Evolutionary conservation across 2,888 invertebrate species (phyloP).

Genomic region (Drosophila fulvimacula): DNA sequence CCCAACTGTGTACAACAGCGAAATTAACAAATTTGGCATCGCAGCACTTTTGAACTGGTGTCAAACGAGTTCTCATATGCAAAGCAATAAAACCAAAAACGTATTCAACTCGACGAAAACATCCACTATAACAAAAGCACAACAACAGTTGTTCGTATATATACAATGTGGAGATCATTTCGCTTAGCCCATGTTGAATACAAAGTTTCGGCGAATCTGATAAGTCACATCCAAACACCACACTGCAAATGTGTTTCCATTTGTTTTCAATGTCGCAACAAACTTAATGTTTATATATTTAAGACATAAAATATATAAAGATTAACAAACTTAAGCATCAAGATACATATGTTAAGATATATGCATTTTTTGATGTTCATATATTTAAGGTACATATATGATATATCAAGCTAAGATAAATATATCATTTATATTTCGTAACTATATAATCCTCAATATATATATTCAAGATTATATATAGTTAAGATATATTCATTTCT

Average conservation of each 20-base stretch:
- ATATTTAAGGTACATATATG: no score
- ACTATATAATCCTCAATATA: no score
- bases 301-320: no score
- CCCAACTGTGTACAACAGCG: background rate
- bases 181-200: background rate
- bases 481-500: no score
- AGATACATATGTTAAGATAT: no score
- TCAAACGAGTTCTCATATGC: constrained; percentile 25
- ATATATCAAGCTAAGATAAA: no score
- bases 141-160: background rate
- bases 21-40: constrained; percentile 18
- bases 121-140: constrained; percentile 5
- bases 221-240: background rate
- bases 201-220: constrained; percentile 8
- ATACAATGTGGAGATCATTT: background rate
- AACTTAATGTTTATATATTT: background rate
- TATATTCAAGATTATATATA: no score
- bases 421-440: no score
- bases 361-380: no score
- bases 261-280: background rate
- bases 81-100: constrained; percentile 17
- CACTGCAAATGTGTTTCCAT: background rate
- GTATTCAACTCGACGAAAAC: constrained; percentile 5
- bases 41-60: constrained; percentile 12
- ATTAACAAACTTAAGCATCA: no score